phyloP scores from a whole-genome alignment of 1,140 invertebrate genomes.

The Formica exsecta region DNA sequence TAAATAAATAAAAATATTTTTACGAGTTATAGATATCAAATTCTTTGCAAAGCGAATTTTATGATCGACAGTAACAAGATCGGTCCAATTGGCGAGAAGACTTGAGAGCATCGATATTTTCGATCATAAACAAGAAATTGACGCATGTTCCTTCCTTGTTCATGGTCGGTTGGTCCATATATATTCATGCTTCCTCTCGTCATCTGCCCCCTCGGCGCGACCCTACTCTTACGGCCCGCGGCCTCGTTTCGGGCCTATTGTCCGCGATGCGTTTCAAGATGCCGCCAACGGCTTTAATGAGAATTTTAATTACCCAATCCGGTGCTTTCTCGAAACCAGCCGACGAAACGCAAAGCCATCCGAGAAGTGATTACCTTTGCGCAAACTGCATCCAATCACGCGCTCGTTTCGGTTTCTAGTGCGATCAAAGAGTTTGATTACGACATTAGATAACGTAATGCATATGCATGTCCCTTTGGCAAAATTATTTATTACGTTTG shows the following conservation, averaged over 20 bases:
- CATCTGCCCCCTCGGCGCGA: slow-evolving; percentile 41
- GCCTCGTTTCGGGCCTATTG: slow-evolving; percentile 76
- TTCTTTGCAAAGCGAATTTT: slow-evolving; percentile 38
- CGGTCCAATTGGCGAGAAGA: slow-evolving; percentile 8
- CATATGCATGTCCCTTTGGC: not conserved
- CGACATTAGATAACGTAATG: not conserved
- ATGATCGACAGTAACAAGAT: slow-evolving; percentile 66
- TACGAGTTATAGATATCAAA: not conserved
- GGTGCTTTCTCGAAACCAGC: not conserved
- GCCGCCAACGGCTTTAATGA: slow-evolving; percentile 78
- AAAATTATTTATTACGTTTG: slow-evolving; percentile 18
- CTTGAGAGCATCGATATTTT: slow-evolving; percentile 62
- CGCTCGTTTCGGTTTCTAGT: not conserved
- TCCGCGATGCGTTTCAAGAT: slow-evolving; percentile 75
- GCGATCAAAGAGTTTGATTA: slow-evolving; percentile 14
- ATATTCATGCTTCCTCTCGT: slow-evolving; percentile 53
- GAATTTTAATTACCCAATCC: slow-evolving; percentile 83
- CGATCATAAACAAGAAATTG: slow-evolving; percentile 75
- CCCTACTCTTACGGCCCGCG: slow-evolving; percentile 37
- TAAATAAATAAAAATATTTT: not conserved
- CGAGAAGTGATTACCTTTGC: slow-evolving; percentile 54
- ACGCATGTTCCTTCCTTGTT: slow-evolving; percentile 75
- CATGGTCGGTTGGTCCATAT: slow-evolving; percentile 69
- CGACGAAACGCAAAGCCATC: slow-evolving; percentile 24
- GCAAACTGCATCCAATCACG: slow-evolving; percentile 44